Percentiles rank a stretch among this genome's conserved stretches.
phyloP scores from a whole-genome alignment of 2,888 invertebrate genomes.

The Nephrotoma guestfalica region DNA sequence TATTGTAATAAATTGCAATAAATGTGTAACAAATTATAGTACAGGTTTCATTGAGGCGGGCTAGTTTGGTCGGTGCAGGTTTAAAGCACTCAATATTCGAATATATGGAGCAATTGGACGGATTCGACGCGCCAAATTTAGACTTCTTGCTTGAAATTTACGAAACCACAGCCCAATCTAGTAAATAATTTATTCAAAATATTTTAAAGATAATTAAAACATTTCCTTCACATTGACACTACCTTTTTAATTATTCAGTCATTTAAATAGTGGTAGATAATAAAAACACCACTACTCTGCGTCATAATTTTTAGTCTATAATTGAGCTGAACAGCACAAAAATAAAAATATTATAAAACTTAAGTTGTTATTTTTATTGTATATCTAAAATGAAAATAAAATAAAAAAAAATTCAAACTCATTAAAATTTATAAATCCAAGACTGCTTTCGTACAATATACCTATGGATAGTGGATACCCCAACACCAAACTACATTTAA shows the following conservation, averaged over 20 bases:
- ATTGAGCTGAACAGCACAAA: background rate
- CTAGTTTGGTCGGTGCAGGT: no score
- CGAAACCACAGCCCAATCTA: no score
- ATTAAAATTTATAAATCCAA: background rate
- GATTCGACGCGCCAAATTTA: no score
- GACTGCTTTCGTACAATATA: background rate
- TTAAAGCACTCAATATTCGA: no score
- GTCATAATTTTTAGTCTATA: background rate
- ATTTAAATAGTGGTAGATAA: background rate
- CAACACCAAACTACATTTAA: background rate
- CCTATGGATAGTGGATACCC: background rate
- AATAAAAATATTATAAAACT: background rate
- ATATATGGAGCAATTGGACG: no score
- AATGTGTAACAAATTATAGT: no score
- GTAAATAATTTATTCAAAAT: no score
- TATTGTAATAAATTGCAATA: no score
- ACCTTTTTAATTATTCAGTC: background rate
- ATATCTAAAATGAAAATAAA: background rate
- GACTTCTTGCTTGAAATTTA: no score
- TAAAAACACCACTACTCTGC: background rate
- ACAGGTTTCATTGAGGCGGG: no score
- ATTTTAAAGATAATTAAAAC: background rate
- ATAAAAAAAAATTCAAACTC: background rate
- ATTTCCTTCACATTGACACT: background rate
- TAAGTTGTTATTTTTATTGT: background rate